Evolutionary conservation across 2,797 vertebrate genomes (phyloP).

Genomic region (Oreochromis mossambicus): DNA sequence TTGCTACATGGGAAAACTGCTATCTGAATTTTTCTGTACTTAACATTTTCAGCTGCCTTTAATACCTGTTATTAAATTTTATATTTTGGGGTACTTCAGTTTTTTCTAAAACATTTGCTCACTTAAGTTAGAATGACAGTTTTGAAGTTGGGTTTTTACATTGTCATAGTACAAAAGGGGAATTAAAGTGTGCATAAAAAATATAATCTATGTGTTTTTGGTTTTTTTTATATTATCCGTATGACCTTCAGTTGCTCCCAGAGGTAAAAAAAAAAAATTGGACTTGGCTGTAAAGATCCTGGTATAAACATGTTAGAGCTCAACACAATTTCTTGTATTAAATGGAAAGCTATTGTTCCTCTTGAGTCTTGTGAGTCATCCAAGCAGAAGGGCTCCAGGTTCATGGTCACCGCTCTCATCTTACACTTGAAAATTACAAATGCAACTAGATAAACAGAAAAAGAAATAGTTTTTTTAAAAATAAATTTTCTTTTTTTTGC

Average conservation of each 20-base stretch:
- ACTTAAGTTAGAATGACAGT: not conserved
- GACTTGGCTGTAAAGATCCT: slow-evolving; percentile 4
- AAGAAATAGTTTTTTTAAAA: not conserved
- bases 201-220: not conserved
- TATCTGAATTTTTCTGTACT: not conserved
- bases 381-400: not conserved
- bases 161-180: not conserved
- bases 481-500: not conserved
- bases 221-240: not conserved
- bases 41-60: not conserved
- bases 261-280: not conserved
- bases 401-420: slow-evolving; percentile 4
- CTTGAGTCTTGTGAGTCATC: slow-evolving; percentile 32
- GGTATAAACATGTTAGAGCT: slow-evolving; percentile 12
- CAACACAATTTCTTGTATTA: slow-evolving; percentile 26
- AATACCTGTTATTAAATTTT: not conserved
- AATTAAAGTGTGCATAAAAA: not conserved
- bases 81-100: not conserved
- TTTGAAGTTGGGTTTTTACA: not conserved
- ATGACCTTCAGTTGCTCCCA: not conserved
- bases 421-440: not conserved
- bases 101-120: not conserved
- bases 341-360: slow-evolving; percentile 35
- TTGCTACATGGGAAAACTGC: not conserved
- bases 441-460: not conserved